A percentile compares a stretch with the other conserved stretches of the same genome.
phyloP scores from a whole-genome alignment of 2,888 invertebrate genomes.

The Aricia artaxerxes region DNA sequence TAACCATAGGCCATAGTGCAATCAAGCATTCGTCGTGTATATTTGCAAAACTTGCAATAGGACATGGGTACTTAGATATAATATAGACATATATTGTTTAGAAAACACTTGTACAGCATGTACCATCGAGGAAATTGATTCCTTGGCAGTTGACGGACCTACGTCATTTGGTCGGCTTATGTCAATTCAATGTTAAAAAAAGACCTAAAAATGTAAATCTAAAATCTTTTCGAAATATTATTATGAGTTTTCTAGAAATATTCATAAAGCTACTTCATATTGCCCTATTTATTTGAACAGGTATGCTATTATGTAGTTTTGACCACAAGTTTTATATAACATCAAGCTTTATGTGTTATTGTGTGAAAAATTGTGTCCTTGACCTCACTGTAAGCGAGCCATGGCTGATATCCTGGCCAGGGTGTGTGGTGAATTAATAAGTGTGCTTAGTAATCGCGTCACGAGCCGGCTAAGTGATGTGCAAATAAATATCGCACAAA shows the following conservation, averaged over 20 bases:
- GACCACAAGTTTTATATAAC: neutral
- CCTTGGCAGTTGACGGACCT: too few relatives aligned
- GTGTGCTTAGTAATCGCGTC: neutral
- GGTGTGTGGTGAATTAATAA: constrained; percentile 14
- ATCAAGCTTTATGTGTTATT: neutral
- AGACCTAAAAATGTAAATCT: too few relatives aligned
- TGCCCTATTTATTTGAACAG: neutral
- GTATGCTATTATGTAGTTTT: neutral
- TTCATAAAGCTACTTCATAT: neutral
- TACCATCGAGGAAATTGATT: too few relatives aligned
- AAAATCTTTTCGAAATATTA: neutral
- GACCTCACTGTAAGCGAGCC: constrained; percentile 11
- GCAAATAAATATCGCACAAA: constrained; percentile 1
- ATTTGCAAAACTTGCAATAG: neutral
- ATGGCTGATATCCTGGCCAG: neutral
- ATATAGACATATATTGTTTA: too few relatives aligned
- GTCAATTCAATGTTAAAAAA: too few relatives aligned
- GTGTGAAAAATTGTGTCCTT: neutral
- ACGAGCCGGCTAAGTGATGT: neutral
- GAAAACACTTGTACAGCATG: too few relatives aligned
- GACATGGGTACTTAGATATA: too few relatives aligned
- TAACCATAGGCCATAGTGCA: neutral
- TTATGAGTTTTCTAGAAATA: neutral
- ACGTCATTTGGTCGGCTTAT: too few relatives aligned
- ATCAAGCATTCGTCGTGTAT: neutral